Base-by-base conservation (phyloP, 2,797 vertebrate genomes). In the Intellagama lesueurii region DNA sequence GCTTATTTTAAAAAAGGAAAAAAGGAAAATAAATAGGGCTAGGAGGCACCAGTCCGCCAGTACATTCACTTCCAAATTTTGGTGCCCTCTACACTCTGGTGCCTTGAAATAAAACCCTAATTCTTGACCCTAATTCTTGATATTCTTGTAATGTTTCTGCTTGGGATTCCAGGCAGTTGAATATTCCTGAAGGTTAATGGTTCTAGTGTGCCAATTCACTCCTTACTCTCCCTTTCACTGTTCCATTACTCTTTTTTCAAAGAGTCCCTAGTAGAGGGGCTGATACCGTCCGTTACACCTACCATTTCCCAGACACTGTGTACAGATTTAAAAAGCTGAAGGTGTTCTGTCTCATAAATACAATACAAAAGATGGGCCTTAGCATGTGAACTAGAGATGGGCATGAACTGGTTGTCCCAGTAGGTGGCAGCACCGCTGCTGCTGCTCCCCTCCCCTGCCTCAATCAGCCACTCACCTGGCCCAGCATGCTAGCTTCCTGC, bases 251-350 rank as follows among this genome's bases (percentile, higher is more conserved):
- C 76, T 14, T 52, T 22, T 7, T 49, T 52, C 47, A 28, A 78
- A 22, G n/a, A 73, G 49, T 40, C 8, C 26, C 40, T 79, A 26
- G n/a, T 47, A 69, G 30, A 52, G 32, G n/a, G 40, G 66, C 60
- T 49, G 19, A 56, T 70, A 16, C 28, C 8, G 30, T 26, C 8
- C 22, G 83, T 83, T 83, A 32, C 56, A 82, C 40, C 19, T 82
- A 72, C 69, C 56, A 14, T 70, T 70, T 75, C 72, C 4, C 6
- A 83, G 40, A 66, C 30, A 8, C 40, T 68, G 30, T 49, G 44
- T 40, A 87, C 72, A 81, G 32, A 73, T 87, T 56, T 28, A 76
- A 88, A 76, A 82, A 8, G 32, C 87, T 66, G 80, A 7, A 66
- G 70, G 52, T 22, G 66, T 66, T 49, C n/a, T 12, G n/a, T 88